These are phyloP conservation scores for Sinella curviseta DNA, from an alignment of 1,140 invertebrate species.

Conservation along the genomic window DNA sequence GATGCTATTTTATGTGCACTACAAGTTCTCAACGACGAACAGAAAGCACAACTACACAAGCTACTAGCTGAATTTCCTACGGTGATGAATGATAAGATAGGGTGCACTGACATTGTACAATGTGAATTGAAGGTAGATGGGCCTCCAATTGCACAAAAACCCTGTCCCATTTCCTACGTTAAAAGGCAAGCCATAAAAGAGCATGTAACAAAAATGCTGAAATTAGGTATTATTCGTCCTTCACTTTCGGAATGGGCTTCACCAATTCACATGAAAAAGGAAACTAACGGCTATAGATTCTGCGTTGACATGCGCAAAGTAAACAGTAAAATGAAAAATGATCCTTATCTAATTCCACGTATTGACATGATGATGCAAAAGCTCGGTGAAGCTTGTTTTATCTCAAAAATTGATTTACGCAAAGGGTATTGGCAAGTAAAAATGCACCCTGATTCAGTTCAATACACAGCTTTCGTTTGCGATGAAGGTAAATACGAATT, in stretches of 20 bases:
- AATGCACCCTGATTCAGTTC: neutral
- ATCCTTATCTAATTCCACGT: neutral
- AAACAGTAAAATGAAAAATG: neutral
- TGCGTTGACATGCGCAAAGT: neutral
- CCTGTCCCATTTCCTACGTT: neutral
- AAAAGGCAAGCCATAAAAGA: neutral
- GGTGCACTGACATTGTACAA: neutral
- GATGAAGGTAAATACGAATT: constrained; percentile 16
- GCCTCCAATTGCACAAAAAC: neutral
- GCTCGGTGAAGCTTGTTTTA: neutral
- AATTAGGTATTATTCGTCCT: neutral
- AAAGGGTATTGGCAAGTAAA: neutral
- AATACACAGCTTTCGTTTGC: neutral
- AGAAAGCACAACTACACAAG: neutral
- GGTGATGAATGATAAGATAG: neutral
- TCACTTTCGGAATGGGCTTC: neutral
- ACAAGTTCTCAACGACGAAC: neutral
- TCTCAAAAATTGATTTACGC: neutral
- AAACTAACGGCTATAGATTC: neutral
- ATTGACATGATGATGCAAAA: neutral
- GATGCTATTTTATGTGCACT: neutral
- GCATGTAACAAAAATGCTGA: neutral
- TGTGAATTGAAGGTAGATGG: neutral
- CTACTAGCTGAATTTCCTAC: neutral
- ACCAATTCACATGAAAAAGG: neutral